Evolutionary conservation across 2,797 vertebrate genomes (phyloP).

Genomic region (Diglossa cyanea): DNA sequence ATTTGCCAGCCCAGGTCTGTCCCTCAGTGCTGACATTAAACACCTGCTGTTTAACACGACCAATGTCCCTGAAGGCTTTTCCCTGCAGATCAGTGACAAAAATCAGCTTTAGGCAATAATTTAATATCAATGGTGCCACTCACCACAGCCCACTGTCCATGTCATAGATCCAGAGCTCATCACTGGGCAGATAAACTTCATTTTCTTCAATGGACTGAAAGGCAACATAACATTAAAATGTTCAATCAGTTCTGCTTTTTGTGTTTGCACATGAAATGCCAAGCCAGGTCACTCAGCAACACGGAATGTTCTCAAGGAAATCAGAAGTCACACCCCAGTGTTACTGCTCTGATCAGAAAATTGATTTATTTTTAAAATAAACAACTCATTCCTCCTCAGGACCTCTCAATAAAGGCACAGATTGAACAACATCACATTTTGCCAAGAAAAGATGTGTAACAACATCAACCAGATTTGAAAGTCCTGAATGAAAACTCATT

Average conservation of each 20-base stretch:
- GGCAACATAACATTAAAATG: not conserved
- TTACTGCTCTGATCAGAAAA: not conserved
- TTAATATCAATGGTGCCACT: conserved; percentile 35
- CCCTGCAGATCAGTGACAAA: not conserved
- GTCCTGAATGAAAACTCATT: not conserved
- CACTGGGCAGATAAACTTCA: conserved; percentile 90
- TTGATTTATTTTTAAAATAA: not conserved
- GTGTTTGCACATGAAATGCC: not conserved
- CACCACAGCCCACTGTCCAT: conserved; percentile 89
- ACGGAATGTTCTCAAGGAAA: not conserved
- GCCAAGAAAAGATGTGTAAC: not conserved
- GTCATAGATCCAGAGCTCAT: conserved; percentile 94
- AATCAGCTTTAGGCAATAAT: not conserved
- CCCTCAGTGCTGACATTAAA: not conserved
- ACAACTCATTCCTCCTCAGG: not conserved
- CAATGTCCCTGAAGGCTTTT: not conserved
- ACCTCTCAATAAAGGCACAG: not conserved
- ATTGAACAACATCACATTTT: rapidly evolving
- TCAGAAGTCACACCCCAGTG: not conserved
- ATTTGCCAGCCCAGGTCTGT: not conserved
- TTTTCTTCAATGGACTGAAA: conserved; percentile 88
- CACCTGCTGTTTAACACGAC: not conserved
- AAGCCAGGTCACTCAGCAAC: not conserved
- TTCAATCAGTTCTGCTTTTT: not conserved
- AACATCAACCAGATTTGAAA: not conserved